A percentile compares a stretch with the other conserved stretches of the same genome.
Evolutionary conservation across 2,888 invertebrate genomes (phyloP).

Genomic region (Miltochrista miniata): DNA sequence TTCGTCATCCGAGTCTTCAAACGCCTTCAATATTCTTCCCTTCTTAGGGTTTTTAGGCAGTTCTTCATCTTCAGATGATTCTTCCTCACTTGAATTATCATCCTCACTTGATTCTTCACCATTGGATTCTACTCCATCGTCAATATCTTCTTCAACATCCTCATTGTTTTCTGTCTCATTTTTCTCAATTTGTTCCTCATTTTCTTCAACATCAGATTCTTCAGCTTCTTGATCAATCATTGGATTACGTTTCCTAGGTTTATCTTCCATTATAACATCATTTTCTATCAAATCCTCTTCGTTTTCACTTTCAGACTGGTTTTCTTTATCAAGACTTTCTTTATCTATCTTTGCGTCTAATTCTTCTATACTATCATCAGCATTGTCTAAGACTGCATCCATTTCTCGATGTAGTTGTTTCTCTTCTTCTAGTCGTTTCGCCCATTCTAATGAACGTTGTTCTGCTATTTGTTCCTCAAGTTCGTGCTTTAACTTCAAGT

Average conservation of each 20-base stretch:
- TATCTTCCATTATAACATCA: conserved; percentile 62
- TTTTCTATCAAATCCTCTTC: conserved; percentile 68
- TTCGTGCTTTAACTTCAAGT: conserved; percentile 87
- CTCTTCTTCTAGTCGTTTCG: conserved; percentile 83
- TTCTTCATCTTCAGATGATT: conserved; percentile 25
- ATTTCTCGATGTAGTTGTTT: conserved; percentile 70
- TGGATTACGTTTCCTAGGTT: conserved; percentile 66
- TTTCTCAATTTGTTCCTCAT: conserved; percentile 32
- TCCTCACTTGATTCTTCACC: conserved; percentile 58
- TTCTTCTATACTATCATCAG: conserved; percentile 70
- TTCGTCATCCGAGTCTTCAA: conserved; percentile 79
- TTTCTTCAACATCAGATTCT: conserved; percentile 70
- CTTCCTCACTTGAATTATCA: conserved; percentile 45
- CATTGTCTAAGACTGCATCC: conserved; percentile 56
- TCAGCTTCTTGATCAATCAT: conserved; percentile 80
- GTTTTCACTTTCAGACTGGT: conserved; percentile 74
- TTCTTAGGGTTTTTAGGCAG: conserved; percentile 53
- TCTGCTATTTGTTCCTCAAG: conserved; percentile 88
- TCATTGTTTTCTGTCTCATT: conserved; percentile 42
- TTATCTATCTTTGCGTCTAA: conserved; percentile 65
- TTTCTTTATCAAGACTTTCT: conserved; percentile 53
- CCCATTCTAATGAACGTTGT: conserved; percentile 88
- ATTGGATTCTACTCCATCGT: conserved; percentile 46
- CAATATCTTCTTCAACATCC: conserved; percentile 32
- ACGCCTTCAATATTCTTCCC: conserved; percentile 75